Evolutionary conservation across 1,140 invertebrate genomes (phyloP).

Genomic region (Stratiolaelaps scimitus): DNA sequence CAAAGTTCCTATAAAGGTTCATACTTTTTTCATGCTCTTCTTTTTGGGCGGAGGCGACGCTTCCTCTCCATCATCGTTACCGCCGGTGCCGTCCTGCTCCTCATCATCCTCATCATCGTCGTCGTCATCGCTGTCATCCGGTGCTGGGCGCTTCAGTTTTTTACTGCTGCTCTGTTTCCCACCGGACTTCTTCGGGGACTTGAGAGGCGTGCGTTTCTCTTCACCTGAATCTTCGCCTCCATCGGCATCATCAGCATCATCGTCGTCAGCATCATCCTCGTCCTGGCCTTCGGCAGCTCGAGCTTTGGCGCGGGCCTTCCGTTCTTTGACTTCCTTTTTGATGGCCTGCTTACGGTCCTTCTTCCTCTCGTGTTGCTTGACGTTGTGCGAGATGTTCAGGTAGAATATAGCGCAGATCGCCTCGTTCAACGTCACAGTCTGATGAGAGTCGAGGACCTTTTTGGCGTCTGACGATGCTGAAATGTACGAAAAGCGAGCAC

Average conservation of each 20-base stretch:
- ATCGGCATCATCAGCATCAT: background rate
- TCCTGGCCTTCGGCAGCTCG: background rate
- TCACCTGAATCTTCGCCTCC: background rate
- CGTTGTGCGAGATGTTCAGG: constrained; percentile 23
- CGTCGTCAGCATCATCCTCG: background rate
- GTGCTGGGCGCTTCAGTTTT: constrained; percentile 1
- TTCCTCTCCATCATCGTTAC: no score
- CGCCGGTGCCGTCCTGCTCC: background rate
- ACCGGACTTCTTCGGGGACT: background rate
- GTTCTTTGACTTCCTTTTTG: no score
- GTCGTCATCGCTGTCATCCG: constrained; percentile 5
- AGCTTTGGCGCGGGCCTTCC: background rate
- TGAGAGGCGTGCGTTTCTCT: background rate
- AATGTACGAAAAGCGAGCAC: no score
- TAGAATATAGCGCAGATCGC: constrained; percentile 18
- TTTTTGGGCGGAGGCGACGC: no score
- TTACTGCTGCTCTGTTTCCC: background rate
- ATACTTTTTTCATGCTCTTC: no score
- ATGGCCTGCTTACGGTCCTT: background rate
- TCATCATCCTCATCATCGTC: background rate
- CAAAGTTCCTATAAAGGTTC: no score
- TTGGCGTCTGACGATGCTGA: background rate
- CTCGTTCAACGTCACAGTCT: constrained; percentile 28
- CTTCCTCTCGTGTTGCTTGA: constrained; percentile 24
- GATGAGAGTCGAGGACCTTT: constrained; percentile 7